phyloP scores from a whole-genome alignment of 2,797 vertebrate species.

The Mastacembelus armatus region DNA sequence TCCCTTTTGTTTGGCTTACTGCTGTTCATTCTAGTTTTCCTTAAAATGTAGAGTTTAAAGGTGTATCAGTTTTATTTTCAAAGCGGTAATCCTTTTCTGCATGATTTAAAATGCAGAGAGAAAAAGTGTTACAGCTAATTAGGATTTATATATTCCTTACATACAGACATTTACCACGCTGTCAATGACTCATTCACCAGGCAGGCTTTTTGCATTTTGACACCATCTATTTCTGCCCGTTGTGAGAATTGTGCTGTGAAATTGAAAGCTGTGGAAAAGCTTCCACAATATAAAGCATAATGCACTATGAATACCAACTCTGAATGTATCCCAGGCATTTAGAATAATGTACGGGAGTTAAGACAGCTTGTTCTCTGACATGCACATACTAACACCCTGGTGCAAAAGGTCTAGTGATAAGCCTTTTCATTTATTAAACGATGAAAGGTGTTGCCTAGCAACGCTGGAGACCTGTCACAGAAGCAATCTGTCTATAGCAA shows the following conservation, averaged over 20 bases:
- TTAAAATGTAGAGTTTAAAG: constrained; percentile 28
- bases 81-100: neutral
- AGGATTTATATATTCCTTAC: constrained; percentile 48
- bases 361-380: constrained; percentile 31
- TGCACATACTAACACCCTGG: constrained; percentile 21
- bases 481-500: constrained; percentile 43
- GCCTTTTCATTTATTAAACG: constrained; percentile 74
- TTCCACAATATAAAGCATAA: constrained; percentile 39
- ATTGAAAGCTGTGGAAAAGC: constrained; percentile 30
- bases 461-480: constrained; percentile 58
- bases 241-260: constrained; percentile 55
- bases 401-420: constrained; percentile 69
- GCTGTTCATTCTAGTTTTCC: neutral
- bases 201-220: constrained; percentile 36
- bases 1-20: constrained; percentile 3
- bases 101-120: constrained; percentile 23
- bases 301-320: constrained; percentile 12
- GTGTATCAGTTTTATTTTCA: constrained; percentile 20
- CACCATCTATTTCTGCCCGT: constrained; percentile 56
- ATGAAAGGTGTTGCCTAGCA: constrained; percentile 76
- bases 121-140: constrained; percentile 56
- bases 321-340: constrained; percentile 38
- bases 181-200: constrained; percentile 52
- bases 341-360: constrained; percentile 41
- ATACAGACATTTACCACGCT: constrained; percentile 26